These are phyloP conservation scores for Cryptomyrus ogoouensis DNA, from an alignment of 2,113 vertebrate species.

Conservation along the genomic window DNA sequence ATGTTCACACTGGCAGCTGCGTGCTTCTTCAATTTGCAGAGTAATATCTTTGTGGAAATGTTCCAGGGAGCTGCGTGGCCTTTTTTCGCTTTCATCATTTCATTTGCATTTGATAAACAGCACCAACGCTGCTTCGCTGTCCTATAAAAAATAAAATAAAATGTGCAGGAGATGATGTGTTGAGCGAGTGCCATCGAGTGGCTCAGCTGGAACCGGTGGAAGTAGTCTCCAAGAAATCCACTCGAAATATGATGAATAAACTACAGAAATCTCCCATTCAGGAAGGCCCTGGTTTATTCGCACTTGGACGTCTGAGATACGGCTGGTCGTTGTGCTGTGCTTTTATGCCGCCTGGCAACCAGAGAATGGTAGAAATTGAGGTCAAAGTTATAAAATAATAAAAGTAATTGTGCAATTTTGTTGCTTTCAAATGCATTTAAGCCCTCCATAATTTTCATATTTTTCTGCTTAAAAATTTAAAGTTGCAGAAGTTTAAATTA, in stretches of 20 bases:
- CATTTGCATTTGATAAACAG: slow-evolving; percentile 30
- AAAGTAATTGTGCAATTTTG: background rate
- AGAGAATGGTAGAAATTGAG: background rate
- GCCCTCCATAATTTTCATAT: background rate
- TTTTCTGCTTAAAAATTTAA: background rate
- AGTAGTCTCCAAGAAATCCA: slow-evolving; percentile 20
- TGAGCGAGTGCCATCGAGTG: slow-evolving; percentile 29
- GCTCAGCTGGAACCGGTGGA: slow-evolving; percentile 36
- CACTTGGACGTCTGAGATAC: slow-evolving; percentile 8
- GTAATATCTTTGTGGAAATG: slow-evolving; percentile 13
- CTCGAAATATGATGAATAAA: slow-evolving; percentile 26
- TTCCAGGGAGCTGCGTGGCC: background rate
- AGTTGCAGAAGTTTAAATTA: background rate
- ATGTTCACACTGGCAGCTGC: background rate
- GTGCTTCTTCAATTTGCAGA: slow-evolving; percentile 20
- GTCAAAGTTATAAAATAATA: background rate
- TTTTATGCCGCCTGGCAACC: background rate
- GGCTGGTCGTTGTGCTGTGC: background rate
- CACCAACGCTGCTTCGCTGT: slow-evolving; percentile 24
- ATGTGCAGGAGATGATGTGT: slow-evolving; percentile 25
- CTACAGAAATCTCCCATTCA: slow-evolving; percentile 28
- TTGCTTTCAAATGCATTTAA: background rate
- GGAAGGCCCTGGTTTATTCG: slow-evolving; percentile 28
- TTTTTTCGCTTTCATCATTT: background rate
- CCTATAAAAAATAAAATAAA: slow-evolving; percentile 23